Percentiles rank a stretch among this genome's conserved stretches.
Conservation (phyloP, 1,140 invertebrate genomes). For the Leguminivora glycinivorella region DNA sequence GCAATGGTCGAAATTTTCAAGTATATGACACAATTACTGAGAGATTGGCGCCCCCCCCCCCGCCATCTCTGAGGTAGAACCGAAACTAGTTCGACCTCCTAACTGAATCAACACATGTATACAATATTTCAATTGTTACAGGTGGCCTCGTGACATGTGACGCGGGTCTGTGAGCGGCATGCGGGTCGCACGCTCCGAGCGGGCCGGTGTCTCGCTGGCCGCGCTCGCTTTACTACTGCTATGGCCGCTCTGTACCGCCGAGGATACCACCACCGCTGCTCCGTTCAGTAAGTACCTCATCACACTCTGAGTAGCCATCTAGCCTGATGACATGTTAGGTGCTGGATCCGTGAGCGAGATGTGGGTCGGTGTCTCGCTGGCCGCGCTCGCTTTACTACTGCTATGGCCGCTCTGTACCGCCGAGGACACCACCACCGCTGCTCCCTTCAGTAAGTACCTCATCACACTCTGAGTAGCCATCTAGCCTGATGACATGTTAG, state of each 20-base stretch:
- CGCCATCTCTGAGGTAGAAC: too few species aligned
- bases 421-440: slow-evolving; percentile 37
- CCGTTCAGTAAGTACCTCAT: slow-evolving; percentile 36
- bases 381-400: slow-evolving; percentile 41
- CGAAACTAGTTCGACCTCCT: too few species aligned
- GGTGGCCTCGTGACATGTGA: slow-evolving; percentile 64
- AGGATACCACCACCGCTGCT: slow-evolving; percentile 42
- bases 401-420: slow-evolving; percentile 40
- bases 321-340: slow-evolving; percentile 63
- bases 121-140: slow-evolving; percentile 38
- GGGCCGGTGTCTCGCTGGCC: slow-evolving; percentile 56
- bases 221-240: slow-evolving; percentile 57
- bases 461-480: neutral
- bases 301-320: neutral
- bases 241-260: slow-evolving; percentile 40
- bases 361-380: slow-evolving; percentile 39
- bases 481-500: slow-evolving; percentile 62
- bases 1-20: too few species aligned
- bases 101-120: too few species aligned
- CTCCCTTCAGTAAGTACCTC: slow-evolving; percentile 48
- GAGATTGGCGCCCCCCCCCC: too few species aligned
- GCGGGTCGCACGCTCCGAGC: slow-evolving; percentile 55
- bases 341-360: slow-evolving; percentile 59
- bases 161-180: slow-evolving; percentile 59
- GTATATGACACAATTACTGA: too few species aligned